Evolutionary conservation across 2,888 invertebrate genomes (phyloP).

Genomic region (Tachina lurida): DNA sequence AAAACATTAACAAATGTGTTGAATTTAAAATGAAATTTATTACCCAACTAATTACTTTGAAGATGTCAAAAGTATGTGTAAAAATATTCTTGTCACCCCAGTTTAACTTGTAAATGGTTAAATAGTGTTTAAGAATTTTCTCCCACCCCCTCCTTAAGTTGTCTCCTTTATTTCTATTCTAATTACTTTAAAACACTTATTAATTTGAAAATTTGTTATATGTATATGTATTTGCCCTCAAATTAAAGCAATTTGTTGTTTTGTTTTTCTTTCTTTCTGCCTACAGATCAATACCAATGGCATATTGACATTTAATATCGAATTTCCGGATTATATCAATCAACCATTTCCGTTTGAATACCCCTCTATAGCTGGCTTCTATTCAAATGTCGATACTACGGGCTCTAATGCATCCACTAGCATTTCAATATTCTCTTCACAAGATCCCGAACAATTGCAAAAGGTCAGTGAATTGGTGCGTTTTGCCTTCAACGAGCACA

Average conservation of each 20-base stretch:
- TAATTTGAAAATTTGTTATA: slow-evolving; percentile 9
- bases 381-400: slow-evolving; percentile 94
- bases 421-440: slow-evolving; percentile 89
- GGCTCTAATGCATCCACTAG: slow-evolving; percentile 85
- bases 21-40: slow-evolving; percentile 65
- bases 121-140: slow-evolving; percentile 16
- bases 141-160: not conserved
- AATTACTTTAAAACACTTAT: slow-evolving; percentile 30
- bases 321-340: slow-evolving; percentile 93
- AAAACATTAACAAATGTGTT: slow-evolving; percentile 21
- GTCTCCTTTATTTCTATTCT: not conserved
- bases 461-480: slow-evolving; percentile 89
- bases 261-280: not conserved
- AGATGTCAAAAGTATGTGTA: slow-evolving; percentile 51
- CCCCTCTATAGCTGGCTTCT: slow-evolving; percentile 94
- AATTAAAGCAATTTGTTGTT: not conserved
- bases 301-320: slow-evolving; percentile 93
- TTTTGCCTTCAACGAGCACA: slow-evolving; percentile 88
- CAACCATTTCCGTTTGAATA: slow-evolving; percentile 94
- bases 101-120: slow-evolving; percentile 26
- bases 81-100: slow-evolving; percentile 62
- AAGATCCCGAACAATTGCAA: slow-evolving; percentile 85
- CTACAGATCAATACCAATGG: slow-evolving; percentile 95
- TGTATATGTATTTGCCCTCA: not conserved
- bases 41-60: slow-evolving; percentile 57